Evolutionary conservation across 2,113 vertebrate species (phyloP), one percentile per base, ranked within the genome.

Genomic region (Eurystomus gularis): DNA sequence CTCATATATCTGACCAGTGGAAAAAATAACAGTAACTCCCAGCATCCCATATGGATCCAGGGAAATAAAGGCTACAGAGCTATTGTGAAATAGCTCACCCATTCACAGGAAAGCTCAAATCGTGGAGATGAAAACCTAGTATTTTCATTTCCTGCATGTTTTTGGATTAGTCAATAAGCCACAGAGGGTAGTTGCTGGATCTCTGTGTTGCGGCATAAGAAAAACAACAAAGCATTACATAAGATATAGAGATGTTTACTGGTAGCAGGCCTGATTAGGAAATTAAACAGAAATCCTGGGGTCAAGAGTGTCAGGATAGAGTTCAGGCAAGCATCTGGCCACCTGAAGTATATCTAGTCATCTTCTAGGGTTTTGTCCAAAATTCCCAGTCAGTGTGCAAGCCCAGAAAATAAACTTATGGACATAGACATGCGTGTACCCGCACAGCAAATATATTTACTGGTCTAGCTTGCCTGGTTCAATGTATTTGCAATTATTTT

Each of bases 91-190:
- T 69, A 82, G 29, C 49, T 82, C 84, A 82, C 20, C 83, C 88
- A 82, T 97, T 96, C 91, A 85, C 72, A 52, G 68, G 73, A 79
- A 94, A 92, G 86, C 88, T 90, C 64, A 33, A 48, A 35, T 1
- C 57, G 72, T 62, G 87, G 91, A 83, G 81, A 96, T 82, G 80
- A 75, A 86, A 95, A 46, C 54, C 51, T 62, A 52, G 33, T 90
- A 33, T 79, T 90, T 94, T 42, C 13, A 29, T 96, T 95, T 94
- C 86, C 82, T 93, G 88, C 1, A 0, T 86, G 64, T 7, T 81
- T 95, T 69, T 78, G 80, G 80, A 86, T 95, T 88, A 90, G 93
- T 96, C 95, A 96, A 20, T 93, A 96, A 97, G 85, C 54, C 64
- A 64, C 71, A 75, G 58, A 84, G 75, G 49, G 90, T 70, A 86